These are phyloP conservation scores for Pycnonotus jocosus DNA, from an alignment of 2,113 vertebrate species.

Conservation along the genomic window DNA sequence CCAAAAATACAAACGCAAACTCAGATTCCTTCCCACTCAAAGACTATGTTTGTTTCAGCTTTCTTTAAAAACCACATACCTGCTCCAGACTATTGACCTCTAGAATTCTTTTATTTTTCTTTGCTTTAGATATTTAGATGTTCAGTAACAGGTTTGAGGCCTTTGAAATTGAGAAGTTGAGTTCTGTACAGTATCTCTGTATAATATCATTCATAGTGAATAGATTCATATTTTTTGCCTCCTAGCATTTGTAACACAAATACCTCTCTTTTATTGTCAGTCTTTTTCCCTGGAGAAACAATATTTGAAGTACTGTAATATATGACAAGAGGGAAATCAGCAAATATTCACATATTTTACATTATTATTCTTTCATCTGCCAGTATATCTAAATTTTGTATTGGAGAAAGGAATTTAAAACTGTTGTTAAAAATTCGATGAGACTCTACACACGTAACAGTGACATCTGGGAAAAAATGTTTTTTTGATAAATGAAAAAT, in stretches of 20 bases:
- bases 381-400: neutral
- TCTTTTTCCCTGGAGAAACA: neutral
- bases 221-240: neutral
- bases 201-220: neutral
- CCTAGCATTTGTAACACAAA: neutral
- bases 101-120: neutral
- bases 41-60: neutral
- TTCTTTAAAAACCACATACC: neutral
- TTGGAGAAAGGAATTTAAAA: neutral
- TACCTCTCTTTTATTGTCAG: neutral
- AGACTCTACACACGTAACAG: neutral
- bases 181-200: neutral
- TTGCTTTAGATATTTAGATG: neutral
- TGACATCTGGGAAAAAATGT: neutral
- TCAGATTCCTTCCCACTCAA: neutral
- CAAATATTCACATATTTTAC: neutral
- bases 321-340: neutral
- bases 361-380: neutral
- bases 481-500: neutral
- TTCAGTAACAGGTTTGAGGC: neutral
- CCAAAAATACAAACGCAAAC: fast-evolving
- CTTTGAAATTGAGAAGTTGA: neutral
- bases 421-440: neutral
- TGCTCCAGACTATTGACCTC: neutral
- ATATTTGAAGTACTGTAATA: neutral